Conservation (phyloP, 1,140 invertebrate species). For the Pseudomyrmex cubaensis region DNA sequence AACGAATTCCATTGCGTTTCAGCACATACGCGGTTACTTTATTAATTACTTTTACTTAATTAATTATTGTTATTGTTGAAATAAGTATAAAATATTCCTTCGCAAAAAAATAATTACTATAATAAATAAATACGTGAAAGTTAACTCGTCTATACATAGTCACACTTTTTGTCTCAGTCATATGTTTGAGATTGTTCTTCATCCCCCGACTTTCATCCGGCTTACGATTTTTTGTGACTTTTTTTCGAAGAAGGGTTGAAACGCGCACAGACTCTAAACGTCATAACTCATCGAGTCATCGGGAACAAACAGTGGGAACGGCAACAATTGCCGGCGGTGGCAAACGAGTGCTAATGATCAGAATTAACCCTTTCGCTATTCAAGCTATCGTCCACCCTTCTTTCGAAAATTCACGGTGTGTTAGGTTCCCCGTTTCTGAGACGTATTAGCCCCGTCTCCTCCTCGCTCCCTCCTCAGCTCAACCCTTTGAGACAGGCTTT, state of each 20-base stretch:
- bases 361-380: slow-evolving; percentile 75
- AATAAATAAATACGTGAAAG: slow-evolving; percentile 1
- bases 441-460: slow-evolving; percentile 10
- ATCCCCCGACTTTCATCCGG: not conserved
- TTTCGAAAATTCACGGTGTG: slow-evolving; percentile 25
- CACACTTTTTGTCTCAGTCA: not conserved
- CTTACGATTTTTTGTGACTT: slow-evolving; percentile 50
- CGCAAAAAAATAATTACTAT: not conserved
- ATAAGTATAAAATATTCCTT: not conserved
- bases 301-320: slow-evolving; percentile 76
- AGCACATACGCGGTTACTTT: not conserved
- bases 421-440: slow-evolving; percentile 38
- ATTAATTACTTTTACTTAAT: not conserved
- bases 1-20: not conserved
- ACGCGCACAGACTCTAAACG: slow-evolving; percentile 69
- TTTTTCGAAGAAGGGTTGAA: slow-evolving; percentile 72
- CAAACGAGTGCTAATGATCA: slow-evolving; percentile 70
- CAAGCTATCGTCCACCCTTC: slow-evolving; percentile 22
- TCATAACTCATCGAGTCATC: slow-evolving; percentile 78
- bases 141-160: not conserved
- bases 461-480: not conserved
- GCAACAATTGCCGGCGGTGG: slow-evolving; percentile 71
- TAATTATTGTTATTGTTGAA: slow-evolving; percentile 1
- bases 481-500: slow-evolving; percentile 35
- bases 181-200: not conserved